Conservation (phyloP, 2,888 invertebrate genomes). For the Synergus gifuensis region DNA sequence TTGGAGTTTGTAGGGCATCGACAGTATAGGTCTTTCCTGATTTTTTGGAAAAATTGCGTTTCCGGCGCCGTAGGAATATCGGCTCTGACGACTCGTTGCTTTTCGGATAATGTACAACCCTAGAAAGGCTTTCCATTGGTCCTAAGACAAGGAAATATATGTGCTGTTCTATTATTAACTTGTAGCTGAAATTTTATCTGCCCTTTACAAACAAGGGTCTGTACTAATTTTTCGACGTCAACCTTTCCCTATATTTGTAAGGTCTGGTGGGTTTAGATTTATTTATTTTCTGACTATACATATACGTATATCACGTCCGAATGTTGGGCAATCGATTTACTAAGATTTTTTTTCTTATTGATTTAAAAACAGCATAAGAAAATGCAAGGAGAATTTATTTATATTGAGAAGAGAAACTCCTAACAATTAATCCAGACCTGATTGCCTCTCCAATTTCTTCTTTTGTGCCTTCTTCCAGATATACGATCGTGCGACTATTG, state of each 20-base stretch:
- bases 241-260: not conserved
- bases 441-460: constrained; percentile 16
- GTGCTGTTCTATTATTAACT: not conserved
- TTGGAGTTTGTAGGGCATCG: not conserved
- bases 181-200: not conserved
- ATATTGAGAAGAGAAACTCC: not conserved
- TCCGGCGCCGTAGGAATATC: constrained; percentile 13
- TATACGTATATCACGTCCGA: not conserved
- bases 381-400: not conserved
- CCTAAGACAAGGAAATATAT: not conserved
- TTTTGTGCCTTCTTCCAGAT: not conserved
- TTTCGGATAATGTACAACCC: not conserved
- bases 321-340: no score
- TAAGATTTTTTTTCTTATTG: not conserved
- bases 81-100: not conserved
- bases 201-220: not conserved
- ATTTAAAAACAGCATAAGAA: not conserved
- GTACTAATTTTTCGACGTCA: not conserved
- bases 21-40: not conserved
- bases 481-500: not conserved
- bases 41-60: not conserved
- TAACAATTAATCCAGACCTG: not conserved
- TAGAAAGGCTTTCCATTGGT: not conserved
- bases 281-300: not conserved
- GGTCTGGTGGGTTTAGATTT: not conserved